These are phyloP conservation scores for Ametastegia equiseti DNA, from an alignment of 2,888 invertebrate species.

Conservation along the genomic window DNA sequence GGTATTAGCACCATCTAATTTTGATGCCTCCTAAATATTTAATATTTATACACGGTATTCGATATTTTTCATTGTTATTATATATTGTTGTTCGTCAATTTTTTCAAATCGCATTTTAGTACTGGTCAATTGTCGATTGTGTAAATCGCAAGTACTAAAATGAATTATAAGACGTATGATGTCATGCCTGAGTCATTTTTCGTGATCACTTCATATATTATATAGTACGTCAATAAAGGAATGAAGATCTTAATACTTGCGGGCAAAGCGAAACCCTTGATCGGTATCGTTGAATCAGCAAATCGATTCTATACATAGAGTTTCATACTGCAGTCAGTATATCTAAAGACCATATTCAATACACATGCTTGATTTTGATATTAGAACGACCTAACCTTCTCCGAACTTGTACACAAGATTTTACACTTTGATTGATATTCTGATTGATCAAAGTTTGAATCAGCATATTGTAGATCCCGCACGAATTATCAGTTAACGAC, in stretches of 20 bases:
- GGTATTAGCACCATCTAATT: conserved; percentile 33
- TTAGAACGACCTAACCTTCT: background rate
- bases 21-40: conserved; percentile 15
- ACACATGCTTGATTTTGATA: conserved; percentile 14
- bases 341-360: conserved; percentile 13
- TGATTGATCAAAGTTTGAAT: background rate
- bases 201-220: no score
- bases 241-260: background rate
- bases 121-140: background rate
- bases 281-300: conserved; percentile 15
- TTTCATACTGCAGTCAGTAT: conserved; percentile 1
- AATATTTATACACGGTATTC: conserved; percentile 26
- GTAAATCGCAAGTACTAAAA: background rate
- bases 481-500: background rate
- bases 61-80: conserved; percentile 26
- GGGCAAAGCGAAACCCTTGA: background rate
- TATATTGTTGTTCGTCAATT: background rate
- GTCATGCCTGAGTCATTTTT: background rate
- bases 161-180: background rate
- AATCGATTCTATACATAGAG: conserved; percentile 14
- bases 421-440: background rate
- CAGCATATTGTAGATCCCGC: background rate
- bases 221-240: background rate
- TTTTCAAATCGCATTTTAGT: background rate
- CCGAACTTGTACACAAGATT: background rate